A percentile compares a stretch with the other conserved stretches of the same genome.
These are phyloP conservation scores for Polylopha cassiicola DNA, from an alignment of 2,888 invertebrate species.

Conservation along the genomic window DNA sequence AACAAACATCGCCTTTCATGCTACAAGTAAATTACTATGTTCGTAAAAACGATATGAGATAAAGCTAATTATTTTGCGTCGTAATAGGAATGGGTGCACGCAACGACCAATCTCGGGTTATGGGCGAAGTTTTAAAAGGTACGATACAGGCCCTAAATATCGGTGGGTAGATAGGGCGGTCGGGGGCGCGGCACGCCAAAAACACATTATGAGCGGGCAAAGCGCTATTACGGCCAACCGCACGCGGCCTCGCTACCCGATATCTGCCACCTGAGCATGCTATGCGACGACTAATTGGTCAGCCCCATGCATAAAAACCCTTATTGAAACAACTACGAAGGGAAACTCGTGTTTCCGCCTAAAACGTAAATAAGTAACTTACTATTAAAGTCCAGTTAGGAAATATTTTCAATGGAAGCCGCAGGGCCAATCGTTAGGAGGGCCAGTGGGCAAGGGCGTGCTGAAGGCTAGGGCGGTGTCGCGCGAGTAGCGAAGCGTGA, in stretches of 20 bases:
- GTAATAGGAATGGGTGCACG: constrained; percentile 62
- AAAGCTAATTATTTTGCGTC: constrained; percentile 64
- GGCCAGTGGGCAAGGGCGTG: constrained; percentile 55
- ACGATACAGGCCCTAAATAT: constrained; percentile 59
- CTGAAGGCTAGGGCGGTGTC: constrained; percentile 57
- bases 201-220: constrained; percentile 67
- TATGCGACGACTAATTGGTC: constrained; percentile 69
- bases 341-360: constrained; percentile 49
- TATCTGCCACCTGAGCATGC: constrained; percentile 67
- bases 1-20: constrained; percentile 52
- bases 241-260: constrained; percentile 60
- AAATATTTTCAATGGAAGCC: constrained; percentile 43
- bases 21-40: constrained; percentile 57
- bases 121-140: constrained; percentile 60
- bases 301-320: constrained; percentile 65
- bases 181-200: constrained; percentile 68
- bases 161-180: constrained; percentile 62
- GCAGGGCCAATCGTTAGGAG: constrained; percentile 52
- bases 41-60: constrained; percentile 62
- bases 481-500: constrained; percentile 57
- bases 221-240: constrained; percentile 70
- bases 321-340: constrained; percentile 54
- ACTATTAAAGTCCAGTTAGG: constrained; percentile 27
- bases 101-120: constrained; percentile 62
- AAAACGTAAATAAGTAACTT: constrained; percentile 46